phyloP scores from a whole-genome alignment of 2,113 vertebrate species.

The Thalassarche chlororhynchos region DNA sequence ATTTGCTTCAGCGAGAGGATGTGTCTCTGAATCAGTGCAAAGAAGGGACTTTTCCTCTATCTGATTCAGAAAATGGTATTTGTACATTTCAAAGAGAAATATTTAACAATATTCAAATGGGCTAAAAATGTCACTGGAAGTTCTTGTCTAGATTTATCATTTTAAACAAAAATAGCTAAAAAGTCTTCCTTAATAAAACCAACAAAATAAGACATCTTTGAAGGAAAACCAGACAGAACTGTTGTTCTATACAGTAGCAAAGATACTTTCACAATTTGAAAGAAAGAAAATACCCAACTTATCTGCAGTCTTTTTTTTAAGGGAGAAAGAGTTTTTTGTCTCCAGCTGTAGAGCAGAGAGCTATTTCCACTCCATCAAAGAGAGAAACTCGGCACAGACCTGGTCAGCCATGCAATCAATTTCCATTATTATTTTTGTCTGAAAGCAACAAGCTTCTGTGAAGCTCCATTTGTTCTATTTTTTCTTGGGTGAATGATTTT shows the following conservation, averaged over 20 bases:
- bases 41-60: not conserved
- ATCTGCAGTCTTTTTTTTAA: constrained; percentile 8
- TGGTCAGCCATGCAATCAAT: not conserved
- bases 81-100: not conserved
- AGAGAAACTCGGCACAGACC: constrained; percentile 24
- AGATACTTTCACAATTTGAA: not conserved
- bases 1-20: not conserved
- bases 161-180: not conserved
- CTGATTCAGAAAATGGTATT: not conserved
- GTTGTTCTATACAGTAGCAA: not conserved
- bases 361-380: constrained; percentile 30
- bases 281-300: constrained; percentile 2
- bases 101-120: not conserved
- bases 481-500: not conserved
- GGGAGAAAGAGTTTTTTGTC: constrained; percentile 12
- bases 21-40: not conserved
- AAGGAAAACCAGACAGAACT: constrained; percentile 6
- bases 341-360: constrained; percentile 26
- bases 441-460: not conserved
- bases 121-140: not conserved
- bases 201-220: not conserved
- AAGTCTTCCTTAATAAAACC: not conserved
- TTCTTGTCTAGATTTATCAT: not conserved
- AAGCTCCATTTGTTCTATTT: constrained; percentile 4
- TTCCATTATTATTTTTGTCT: not conserved